A percentile compares a stretch with the other conserved stretches of the same genome.
Evolutionary conservation across 37 sponge, comb jelly and placozoan species (phyloP).

Genomic region (Lycopodina hypogea): DNA sequence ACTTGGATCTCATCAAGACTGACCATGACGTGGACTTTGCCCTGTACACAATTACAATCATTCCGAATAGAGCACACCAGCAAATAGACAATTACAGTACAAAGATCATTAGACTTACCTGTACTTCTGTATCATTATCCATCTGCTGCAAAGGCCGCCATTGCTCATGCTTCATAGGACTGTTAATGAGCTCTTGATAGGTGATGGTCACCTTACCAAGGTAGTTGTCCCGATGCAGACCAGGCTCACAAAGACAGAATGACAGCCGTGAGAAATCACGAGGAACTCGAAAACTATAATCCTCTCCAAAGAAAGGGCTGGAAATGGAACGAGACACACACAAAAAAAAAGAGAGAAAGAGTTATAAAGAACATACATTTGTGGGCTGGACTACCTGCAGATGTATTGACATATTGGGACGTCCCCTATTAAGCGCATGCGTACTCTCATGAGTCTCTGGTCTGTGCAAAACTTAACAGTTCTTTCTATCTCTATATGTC

Average conservation of each 20-base stretch:
- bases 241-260: constrained; percentile 52
- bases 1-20: constrained; percentile 10
- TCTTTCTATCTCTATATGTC: no score
- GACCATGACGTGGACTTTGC: constrained; percentile 24
- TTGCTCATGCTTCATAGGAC: constrained; percentile 38
- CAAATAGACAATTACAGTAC: no score
- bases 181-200: constrained; percentile 20
- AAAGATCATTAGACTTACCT: constrained; percentile 34
- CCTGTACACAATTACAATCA: no score
- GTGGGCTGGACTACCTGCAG: no score
- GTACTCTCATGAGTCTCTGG: no score
- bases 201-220: constrained; percentile 55
- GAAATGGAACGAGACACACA: not conserved
- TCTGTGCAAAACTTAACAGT: no score
- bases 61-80: no score
- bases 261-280: constrained; percentile 42
- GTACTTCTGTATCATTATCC: constrained; percentile 71
- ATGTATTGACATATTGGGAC: no score
- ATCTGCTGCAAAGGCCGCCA: constrained; percentile 65
- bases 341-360: not conserved
- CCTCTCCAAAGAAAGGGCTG: constrained; percentile 73
- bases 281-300: constrained; percentile 59
- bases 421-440: no score
- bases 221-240: constrained; percentile 32
- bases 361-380: no score